Percentiles rank a stretch among this genome's conserved stretches.
phyloP scores from a whole-genome alignment of 2,797 vertebrate genomes.

The Oryzias sinensis region DNA sequence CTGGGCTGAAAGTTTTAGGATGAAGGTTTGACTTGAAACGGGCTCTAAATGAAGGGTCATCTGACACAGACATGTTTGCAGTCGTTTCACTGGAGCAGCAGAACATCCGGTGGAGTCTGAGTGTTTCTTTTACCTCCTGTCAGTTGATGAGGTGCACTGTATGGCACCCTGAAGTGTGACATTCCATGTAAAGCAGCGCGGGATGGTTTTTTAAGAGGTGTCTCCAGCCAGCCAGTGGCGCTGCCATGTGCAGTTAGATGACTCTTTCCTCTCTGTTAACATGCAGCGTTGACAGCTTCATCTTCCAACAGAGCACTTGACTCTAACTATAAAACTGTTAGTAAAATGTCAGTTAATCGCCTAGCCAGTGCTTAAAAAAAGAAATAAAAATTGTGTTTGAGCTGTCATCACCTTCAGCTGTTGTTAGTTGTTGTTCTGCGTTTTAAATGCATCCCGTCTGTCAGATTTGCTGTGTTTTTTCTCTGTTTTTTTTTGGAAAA shows the following conservation, averaged over 20 bases:
- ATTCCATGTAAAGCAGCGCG: constrained; percentile 58
- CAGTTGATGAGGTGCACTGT: constrained; percentile 57
- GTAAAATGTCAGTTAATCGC: constrained; percentile 26
- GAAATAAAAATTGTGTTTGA: too few relatives aligned
- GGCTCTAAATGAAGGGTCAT: constrained; percentile 10
- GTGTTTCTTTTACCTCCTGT: constrained; percentile 28
- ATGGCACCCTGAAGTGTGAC: constrained; percentile 52
- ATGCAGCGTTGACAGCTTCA: constrained; percentile 42
- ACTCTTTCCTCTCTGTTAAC: constrained; percentile 41
- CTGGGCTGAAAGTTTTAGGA: background rate
- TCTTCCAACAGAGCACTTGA: constrained; percentile 35
- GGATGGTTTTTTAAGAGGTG: constrained; percentile 70
- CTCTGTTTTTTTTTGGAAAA: too few relatives aligned
- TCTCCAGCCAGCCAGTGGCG: constrained; percentile 46
- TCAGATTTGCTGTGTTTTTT: too few relatives aligned
- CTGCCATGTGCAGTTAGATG: constrained; percentile 43
- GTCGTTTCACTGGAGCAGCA: constrained; percentile 9
- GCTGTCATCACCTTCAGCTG: too few relatives aligned
- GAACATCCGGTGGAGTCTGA: constrained; percentile 12
- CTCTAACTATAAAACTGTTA: constrained; percentile 35
- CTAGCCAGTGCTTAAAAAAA: constrained; percentile 2
- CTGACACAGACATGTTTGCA: constrained; percentile 8
- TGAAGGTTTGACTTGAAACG: background rate
- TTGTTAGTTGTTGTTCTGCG: too few relatives aligned
- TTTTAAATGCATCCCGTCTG: too few relatives aligned